Evolutionary conservation across 2,888 invertebrate species (phyloP), one percentile per base, ranked within the genome.

Genomic region (Sceliomorpha sp.): DNA sequence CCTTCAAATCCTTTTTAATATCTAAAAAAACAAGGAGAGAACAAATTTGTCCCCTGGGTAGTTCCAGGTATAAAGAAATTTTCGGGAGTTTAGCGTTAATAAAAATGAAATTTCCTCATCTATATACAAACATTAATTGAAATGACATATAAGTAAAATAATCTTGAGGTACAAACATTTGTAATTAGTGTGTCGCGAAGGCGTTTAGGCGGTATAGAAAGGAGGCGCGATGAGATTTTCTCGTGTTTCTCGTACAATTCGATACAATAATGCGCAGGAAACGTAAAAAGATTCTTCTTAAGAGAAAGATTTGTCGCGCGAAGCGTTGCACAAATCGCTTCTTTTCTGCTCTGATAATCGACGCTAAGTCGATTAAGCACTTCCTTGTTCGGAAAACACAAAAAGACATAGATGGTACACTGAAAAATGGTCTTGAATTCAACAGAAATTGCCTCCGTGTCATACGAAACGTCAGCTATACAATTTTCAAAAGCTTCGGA

Each of bases 331-430:
- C 64, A 70, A 70, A 70, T 70, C 64, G 70, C 70, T 70, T 70
- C 70, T 66, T 66, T 70, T 70, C 70, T 70, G 60, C 59, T 70
- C 70, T 70, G 74, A 75, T 70, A 69, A 73, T 69, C 67, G 72
- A 58, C 66, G 37, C 56, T 70, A 72, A 76, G 75, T 76, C 68
- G 66, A 76, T 74, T 74, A 72, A 75, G 70, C 62, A 69, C 58
- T 66, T 58, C 36, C 51, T 66, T 66, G 63, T 72, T 53, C 51
- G 10, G 50, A 40, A 48, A 50, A 53, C 53, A 64, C 39, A 44
- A 44, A 15, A 32, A 34, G 45, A 62, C 39, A 44, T 37, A 40
- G 59, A 50, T 20, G 44, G 31, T 20, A 50, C 51, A 47, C 48
- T 44, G 39, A 50, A 59, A 32, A 59, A 53, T 47, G 32, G n/a